Evolutionary conservation across 2,797 vertebrate genomes (phyloP).

Genomic region (Poeciliopsis presidionis): DNA sequence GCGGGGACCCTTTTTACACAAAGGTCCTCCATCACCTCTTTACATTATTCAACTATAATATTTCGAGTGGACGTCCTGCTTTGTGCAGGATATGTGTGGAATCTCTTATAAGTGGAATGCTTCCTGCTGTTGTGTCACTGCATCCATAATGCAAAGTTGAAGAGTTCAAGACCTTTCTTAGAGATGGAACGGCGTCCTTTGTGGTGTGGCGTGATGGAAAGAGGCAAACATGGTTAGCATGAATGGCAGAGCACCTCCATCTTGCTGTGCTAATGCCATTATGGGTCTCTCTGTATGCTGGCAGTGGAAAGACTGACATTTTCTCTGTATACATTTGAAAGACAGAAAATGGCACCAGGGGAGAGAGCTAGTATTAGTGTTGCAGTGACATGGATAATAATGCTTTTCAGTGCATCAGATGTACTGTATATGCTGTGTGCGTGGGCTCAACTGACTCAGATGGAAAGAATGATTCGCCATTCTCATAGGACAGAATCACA

Average conservation of each 20-base stretch:
- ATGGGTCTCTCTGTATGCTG: conserved; percentile 64
- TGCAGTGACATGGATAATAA: conserved; percentile 65
- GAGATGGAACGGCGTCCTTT: conserved; percentile 70
- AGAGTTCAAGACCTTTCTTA: conserved; percentile 79
- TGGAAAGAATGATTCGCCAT: conserved; percentile 45
- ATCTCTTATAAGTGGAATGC: conserved; percentile 51
- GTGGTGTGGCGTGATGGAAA: conserved; percentile 70
- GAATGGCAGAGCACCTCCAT: conserved; percentile 67
- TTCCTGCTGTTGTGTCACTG: conserved; percentile 69
- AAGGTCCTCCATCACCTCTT: conserved; percentile 68
- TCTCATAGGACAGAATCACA: conserved; percentile 46
- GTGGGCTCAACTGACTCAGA: conserved; percentile 58
- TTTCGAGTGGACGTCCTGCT: conserved; percentile 62
- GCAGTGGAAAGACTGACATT: conserved; percentile 70
- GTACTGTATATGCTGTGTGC: conserved; percentile 50
- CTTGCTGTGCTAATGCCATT: conserved; percentile 78
- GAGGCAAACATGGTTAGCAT: conserved; percentile 75
- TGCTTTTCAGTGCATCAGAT: conserved; percentile 56
- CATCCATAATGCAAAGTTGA: conserved; percentile 75
- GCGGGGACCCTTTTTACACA: conserved; percentile 65
- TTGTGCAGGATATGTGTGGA: conserved; percentile 58
- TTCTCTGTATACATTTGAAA: conserved; percentile 75
- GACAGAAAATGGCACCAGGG: conserved; percentile 70
- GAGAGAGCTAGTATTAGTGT: conserved; percentile 69
- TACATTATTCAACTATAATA: conserved; percentile 74